Evolutionary conservation across 2,888 invertebrate genomes (phyloP), one percentile per base, ranked within the genome.

Genomic region (Oeneis ivallda): DNA sequence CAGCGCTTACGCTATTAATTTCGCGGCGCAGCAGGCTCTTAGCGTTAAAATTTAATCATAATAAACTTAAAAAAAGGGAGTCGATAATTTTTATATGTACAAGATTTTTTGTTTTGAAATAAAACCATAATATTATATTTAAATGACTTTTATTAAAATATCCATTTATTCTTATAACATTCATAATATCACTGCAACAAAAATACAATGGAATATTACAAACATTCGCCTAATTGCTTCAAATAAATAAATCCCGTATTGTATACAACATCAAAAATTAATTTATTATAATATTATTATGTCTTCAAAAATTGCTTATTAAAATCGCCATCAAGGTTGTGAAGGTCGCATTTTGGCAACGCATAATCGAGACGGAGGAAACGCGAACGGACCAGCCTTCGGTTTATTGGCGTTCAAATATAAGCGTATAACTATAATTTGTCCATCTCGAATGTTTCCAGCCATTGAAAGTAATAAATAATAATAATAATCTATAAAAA

Each of bases 161-260:
- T 92, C 89, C 91, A 92, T 92, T 91, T 92, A 91, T 91, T 92
- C 91, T 91, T 91, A 92, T 91, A 92, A 92, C 91, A 92, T 90
- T 87, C 91, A 91, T 90, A 90, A 90, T 92, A 92, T 92, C 90
- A 91, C 90, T 91, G 91, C 91, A 92, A 92, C 86, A 87, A 87
- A 90, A 92, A 89, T 91, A 92, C 91, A 92, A 91, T 91, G 91
- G 83, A 90, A 89, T 89, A 90, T 91, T 89, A 91, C 82, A 92
- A 92, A 90, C 82, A 87, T 89, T 85, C 81, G 84, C 84, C 86
- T 89, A 89, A 87, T 89, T 85, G 87, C 85, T 82, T 87, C 78
- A 84, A 86, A 87, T 87, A 86, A 88, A 87, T 86, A 85, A 84
- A 83, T 84, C 79, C 79, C 79, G 78, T 83, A 73, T 81, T 83